Conservation (phyloP, 2,888 invertebrate genomes). For the Epinotia bilunana region DNA sequence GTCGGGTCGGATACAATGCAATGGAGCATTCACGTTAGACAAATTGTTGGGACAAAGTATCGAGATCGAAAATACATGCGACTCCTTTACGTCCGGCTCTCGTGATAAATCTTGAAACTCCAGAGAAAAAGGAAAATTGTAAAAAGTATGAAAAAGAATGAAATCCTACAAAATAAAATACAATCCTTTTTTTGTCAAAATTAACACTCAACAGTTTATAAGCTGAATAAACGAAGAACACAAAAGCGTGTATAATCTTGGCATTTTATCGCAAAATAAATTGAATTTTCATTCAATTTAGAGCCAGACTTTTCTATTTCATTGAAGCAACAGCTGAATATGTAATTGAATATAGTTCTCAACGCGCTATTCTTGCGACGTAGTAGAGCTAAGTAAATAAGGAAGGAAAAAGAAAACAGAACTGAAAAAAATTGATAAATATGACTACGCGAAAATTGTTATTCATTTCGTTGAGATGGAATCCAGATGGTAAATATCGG, state of each 20-base stretch:
- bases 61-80: slow-evolving; percentile 68
- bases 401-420: slow-evolving; percentile 65
- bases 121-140: slow-evolving; percentile 6
- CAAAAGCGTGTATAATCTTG: background rate
- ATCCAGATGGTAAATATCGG: slow-evolving; percentile 64
- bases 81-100: slow-evolving; percentile 51
- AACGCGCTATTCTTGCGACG: slow-evolving; percentile 60
- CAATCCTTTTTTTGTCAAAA: background rate
- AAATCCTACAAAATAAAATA: background rate
- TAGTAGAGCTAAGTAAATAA: slow-evolving; percentile 62
- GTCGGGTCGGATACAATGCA: slow-evolving; percentile 59
- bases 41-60: slow-evolving; percentile 68
- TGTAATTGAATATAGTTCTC: slow-evolving; percentile 61
- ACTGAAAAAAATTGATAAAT: slow-evolving; percentile 61
- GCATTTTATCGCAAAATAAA: background rate
- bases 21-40: slow-evolving; percentile 66
- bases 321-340: slow-evolving; percentile 57
- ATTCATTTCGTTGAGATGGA: slow-evolving; percentile 61
- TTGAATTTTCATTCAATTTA: slow-evolving; percentile 8
- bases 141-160: slow-evolving; percentile 3
- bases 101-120: slow-evolving; percentile 51
- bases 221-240: background rate
- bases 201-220: too few relatives aligned
- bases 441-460: slow-evolving; percentile 64
- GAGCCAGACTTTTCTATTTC: slow-evolving; percentile 49